Evolutionary conservation across 2,888 invertebrate genomes (phyloP).

Genomic region (Scelioninae gen. 1): DNA sequence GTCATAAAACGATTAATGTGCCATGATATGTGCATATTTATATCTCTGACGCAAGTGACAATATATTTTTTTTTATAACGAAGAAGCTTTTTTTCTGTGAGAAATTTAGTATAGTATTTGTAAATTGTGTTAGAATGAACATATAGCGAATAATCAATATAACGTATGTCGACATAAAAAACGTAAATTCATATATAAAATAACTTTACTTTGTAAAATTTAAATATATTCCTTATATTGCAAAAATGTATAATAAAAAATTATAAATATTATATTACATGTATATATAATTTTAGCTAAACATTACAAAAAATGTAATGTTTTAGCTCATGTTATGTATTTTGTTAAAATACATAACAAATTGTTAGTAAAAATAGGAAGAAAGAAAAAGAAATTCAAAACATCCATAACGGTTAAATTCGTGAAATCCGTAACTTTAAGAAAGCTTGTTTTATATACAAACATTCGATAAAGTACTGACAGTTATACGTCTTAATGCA

Average conservation of each 20-base stretch:
- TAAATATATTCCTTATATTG: background rate
- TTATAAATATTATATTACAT: no score
- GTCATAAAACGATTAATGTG: constrained; percentile 48
- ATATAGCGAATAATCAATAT: no score
- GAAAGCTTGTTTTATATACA: constrained; percentile 19
- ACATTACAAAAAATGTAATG: no score
- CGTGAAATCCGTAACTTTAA: background rate
- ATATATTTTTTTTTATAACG: constrained; percentile 27
- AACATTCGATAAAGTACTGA: constrained; percentile 29
- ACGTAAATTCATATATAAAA: background rate
- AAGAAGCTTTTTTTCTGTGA: constrained; percentile 15
- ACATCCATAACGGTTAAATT: background rate
- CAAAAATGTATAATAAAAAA: background rate
- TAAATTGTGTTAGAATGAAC: constrained; percentile 2
- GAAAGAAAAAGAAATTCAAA: no score
- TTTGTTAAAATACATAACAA: no score
- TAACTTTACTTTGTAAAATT: background rate
- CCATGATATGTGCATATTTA: constrained; percentile 50
- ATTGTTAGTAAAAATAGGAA: no score
- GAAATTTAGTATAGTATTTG: constrained; percentile 2
- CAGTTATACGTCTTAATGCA: constrained; percentile 37
- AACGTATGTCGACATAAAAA: background rate
- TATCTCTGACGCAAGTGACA: constrained; percentile 53
- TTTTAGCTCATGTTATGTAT: no score
- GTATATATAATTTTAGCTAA: no score